Evolutionary conservation across 2,888 invertebrate species (phyloP), one percentile per base, ranked within the genome.

Genomic region (Catocala fraxini): DNA sequence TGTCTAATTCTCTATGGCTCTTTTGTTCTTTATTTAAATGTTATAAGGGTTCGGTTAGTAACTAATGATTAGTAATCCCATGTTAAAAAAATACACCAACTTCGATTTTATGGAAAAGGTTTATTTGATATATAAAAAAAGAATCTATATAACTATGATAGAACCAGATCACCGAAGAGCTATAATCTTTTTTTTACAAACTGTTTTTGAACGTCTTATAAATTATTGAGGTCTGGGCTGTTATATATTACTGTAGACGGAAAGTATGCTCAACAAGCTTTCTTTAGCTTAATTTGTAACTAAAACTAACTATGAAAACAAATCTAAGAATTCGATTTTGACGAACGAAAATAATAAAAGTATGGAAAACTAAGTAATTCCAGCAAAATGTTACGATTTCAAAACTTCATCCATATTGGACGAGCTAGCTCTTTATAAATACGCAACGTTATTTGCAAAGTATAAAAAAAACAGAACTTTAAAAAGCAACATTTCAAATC

Each of bases 71-170:
- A 94, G 93, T 94, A 89, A 77, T 81, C 94, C 93, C 94, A 93
- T 93, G 93, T 94, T 94, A 94, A 93, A 94, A 94, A 87, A 94
- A 93, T 93, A 94, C 93, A 93, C 93, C 93, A 90, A 82, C 82
- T 67, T 93, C 84, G 92, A 93, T 93, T 93, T 93, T 90, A 93
- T 92, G 90, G 92, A 90, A 92, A 92, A 92, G 93, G 90, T 93
- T 92, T 84, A 91, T 93, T 92, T 89, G 87, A 91, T 91, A 91
- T 92, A 91, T 91, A 90, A 89, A 91, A 25, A 89, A 87, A 86
- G 81, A 85, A 87, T 86, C 82, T 86, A 89, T 88, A 87, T 85
- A 88, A 86, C 85, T 89, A 87, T 81, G 65, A 82, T 80, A 90
- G 88, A 86, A 90, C 93, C 93, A 91, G 89, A 90, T 92, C 92